A percentile compares a stretch with the other conserved stretches of the same genome.
phyloP scores from a whole-genome alignment of 35 echinoderm and acorn worm species.

The Lytechinus pictus region DNA sequence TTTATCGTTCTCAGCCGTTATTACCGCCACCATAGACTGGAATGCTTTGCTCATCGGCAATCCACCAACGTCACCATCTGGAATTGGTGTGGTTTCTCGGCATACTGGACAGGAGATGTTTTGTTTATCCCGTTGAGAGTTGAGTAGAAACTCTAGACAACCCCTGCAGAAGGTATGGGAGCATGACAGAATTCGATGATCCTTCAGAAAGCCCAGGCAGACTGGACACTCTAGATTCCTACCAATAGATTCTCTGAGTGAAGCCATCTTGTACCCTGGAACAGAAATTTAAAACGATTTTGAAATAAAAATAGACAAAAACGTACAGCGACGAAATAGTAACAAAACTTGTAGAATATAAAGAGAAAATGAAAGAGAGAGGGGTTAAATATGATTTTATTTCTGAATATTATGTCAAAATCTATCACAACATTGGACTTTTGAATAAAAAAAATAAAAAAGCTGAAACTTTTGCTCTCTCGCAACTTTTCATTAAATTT shows the following conservation, averaged over 20 bases:
- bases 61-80: background rate
- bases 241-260: background rate
- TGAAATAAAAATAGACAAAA: too few relatives aligned
- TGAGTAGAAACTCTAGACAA: background rate
- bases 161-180: constrained; percentile 28
- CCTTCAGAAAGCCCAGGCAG: background rate
- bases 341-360: too few relatives aligned
- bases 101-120: background rate
- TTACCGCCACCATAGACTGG: background rate
- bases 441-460: too few relatives aligned
- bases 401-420: too few relatives aligned
- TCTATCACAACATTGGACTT: too few relatives aligned
- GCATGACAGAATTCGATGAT: background rate
- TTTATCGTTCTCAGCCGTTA: background rate
- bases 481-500: too few relatives aligned
- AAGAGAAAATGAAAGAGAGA: too few relatives aligned
- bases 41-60: background rate
- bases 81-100: background rate
- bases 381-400: too few relatives aligned
- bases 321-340: too few relatives aligned
- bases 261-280: background rate
- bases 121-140: background rate
- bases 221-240: constrained; percentile 1
- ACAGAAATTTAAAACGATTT: background rate
- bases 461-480: too few relatives aligned